Base-by-base conservation (phyloP, 2,113 vertebrate genomes). In the Upupa epops region DNA sequence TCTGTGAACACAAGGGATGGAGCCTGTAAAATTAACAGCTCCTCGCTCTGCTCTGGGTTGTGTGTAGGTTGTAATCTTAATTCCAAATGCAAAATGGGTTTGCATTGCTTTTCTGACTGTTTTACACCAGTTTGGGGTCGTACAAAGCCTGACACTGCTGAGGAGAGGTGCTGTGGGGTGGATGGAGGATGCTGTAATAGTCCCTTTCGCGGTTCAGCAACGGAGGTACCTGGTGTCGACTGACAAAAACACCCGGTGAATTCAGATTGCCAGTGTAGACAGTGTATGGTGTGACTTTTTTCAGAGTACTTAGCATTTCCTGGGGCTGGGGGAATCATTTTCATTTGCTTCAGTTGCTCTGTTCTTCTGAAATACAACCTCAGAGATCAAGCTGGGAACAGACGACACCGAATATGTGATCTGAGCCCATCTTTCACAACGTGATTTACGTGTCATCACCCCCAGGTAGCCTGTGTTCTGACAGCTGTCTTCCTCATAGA, bases 111-210 rank as follows among this genome's bases (percentile, higher is more conserved):
- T 86, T n/a, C 52, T 54, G 68, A 2, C 8, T 26, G 36, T 12
- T 31, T 49, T 60, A 66, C 61, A 42, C 37, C 3, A 3, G 5
- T 42, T 5, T 64, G 19, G 56, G 61, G 29, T 6, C 26, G 71
- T 31, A 18, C 28, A 18, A 24, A 8, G 1, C 11, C 26, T 28
- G 6, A 3, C 8, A 0, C 13, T 11, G 18, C 0, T n/a, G 36
- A 42, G 75, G 61, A 65, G 37, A 56, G 52, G 22, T 20, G 69
- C 1, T 1, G 20, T 2, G 19, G 29, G 40, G 63, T 5, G 22
- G 5, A 19, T 5, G 3, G 6, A 28, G 13, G 17, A 6, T 28
- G 52, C 6, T 0, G 0, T 5, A 2, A 52, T 54, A 11, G 8
- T 71, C 46, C 46, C 19, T 37, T 66, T 16, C 9, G 32, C 26